These are phyloP conservation scores for Eupithecia exiguata DNA, from an alignment of 2,888 invertebrate genomes.

Conservation along the genomic window DNA sequence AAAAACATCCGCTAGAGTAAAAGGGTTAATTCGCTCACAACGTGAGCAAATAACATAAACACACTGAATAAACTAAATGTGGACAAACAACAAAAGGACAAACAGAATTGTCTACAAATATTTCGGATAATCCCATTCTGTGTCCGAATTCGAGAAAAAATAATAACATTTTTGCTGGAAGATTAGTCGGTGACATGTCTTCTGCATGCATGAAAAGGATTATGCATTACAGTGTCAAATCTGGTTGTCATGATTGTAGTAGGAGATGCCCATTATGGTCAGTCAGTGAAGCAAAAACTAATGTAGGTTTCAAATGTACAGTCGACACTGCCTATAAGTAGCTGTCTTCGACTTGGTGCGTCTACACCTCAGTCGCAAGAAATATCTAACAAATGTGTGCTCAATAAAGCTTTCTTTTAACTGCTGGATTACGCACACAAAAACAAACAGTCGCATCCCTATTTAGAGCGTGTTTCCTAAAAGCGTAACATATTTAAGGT, in stretches of 20 bases:
- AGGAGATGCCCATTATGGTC: background rate
- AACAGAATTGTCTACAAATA: slow-evolving; percentile 69
- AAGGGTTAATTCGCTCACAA: slow-evolving; percentile 65
- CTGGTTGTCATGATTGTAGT: background rate
- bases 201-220: slow-evolving; percentile 46
- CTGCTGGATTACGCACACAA: slow-evolving; percentile 57
- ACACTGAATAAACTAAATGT: slow-evolving; percentile 72
- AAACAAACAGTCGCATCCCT: slow-evolving; percentile 62
- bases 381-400: slow-evolving; percentile 29
- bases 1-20: slow-evolving; percentile 70
- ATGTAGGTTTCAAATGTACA: background rate
- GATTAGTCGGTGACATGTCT: slow-evolving; percentile 15
- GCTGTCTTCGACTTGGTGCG: background rate
- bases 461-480: slow-evolving; percentile 69
- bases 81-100: slow-evolving; percentile 74
- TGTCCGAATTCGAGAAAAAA: slow-evolving; percentile 43
- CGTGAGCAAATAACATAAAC: slow-evolving; percentile 61
- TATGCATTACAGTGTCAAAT: slow-evolving; percentile 35
- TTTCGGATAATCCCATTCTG: slow-evolving; percentile 62
- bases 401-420: slow-evolving; percentile 41
- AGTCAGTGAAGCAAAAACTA: slow-evolving; percentile 3
- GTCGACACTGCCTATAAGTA: background rate
- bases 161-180: slow-evolving; percentile 38
- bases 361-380: slow-evolving; percentile 9
- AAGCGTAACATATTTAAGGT: slow-evolving; percentile 69